Evolutionary conservation across 2,888 invertebrate species (phyloP).

Genomic region (Orchesella flavescens): DNA sequence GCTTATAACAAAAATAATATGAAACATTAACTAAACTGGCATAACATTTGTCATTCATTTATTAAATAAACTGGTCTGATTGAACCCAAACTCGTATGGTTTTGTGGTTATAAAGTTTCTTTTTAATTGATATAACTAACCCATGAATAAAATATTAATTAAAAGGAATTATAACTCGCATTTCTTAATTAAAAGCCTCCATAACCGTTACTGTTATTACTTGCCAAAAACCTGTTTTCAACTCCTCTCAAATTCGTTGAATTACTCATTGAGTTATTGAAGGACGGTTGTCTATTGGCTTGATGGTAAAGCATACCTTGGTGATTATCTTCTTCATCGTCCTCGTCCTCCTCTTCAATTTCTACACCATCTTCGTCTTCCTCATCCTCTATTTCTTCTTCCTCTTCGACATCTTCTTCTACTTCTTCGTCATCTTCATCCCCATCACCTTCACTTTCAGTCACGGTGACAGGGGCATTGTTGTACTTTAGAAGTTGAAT

Average conservation of each 20-base stretch:
- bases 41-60: not conserved
- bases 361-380: constrained; percentile 59
- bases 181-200: not conserved
- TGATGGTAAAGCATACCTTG: not conserved
- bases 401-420: constrained; percentile 59
- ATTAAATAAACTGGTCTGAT: not conserved
- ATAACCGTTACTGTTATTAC: constrained; percentile 5
- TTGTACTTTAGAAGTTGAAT: constrained; percentile 41
- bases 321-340: constrained; percentile 43
- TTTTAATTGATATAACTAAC: not conserved
- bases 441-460: constrained; percentile 29
- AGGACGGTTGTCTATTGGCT: not conserved
- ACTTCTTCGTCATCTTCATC: constrained; percentile 63
- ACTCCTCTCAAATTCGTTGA: not conserved
- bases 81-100: not conserved
- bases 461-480: constrained; percentile 12
- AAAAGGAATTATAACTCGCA: not conserved
- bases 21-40: not conserved
- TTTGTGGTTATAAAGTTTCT: too few relatives aligned
- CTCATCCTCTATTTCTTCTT: constrained; percentile 66
- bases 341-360: constrained; percentile 56
- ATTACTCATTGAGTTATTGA: not conserved
- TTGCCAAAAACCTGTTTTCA: constrained; percentile 29
- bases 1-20: too few relatives aligned
- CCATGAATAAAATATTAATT: not conserved